Evolutionary conservation across 1,140 invertebrate species (phyloP), one percentile per base, ranked within the genome.

Genomic region (Ceratina calcarata): DNA sequence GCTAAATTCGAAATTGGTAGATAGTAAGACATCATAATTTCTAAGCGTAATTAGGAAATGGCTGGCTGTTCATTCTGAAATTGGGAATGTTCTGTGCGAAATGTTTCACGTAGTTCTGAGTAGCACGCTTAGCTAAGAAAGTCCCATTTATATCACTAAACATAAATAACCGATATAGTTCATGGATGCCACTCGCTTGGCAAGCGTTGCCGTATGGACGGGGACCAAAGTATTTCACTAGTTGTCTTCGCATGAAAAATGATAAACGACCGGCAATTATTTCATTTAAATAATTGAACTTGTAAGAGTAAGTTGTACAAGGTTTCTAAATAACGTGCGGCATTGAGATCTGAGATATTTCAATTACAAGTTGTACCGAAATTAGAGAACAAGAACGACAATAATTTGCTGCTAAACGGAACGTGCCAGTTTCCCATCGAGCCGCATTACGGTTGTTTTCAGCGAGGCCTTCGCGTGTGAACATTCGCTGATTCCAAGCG

Each of bases 401-500:
- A 62, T 18, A 60, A 65, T 70, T 69, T 61, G 45, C 22, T 10
- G 58, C 16, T 64, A 60, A 76, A 61, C 20, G 22, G 70, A 80
- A 76, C 60, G 65, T 68, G 73, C 66, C 24, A 84, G 79, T 84
- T 80, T 18, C 18, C 65, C 62, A 45, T 61, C 68, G 22, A 75
- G 83, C 60, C 37, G 27, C 82, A 55, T 58, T 74, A 67, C 58
- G 61, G 51, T 71, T 37, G 71, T 60, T 77, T 67, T 13, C 64
- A 16, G 16, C n/a, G 76, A 81, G 83, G 79, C 83, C 83, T 85
- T 85, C 78, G 82, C 83, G 83, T 85, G 83, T 75, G 69, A 77
- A 69, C 82, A 84, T 64, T 61, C 45, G 78, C 61, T 45, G 78
- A 85, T 85, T 32, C 64, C 24, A 53, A 67, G 57, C 55, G 64